These are phyloP conservation scores for Engraulis encrasicolus DNA, from an alignment of 2,113 vertebrate species.

Conservation along the genomic window DNA sequence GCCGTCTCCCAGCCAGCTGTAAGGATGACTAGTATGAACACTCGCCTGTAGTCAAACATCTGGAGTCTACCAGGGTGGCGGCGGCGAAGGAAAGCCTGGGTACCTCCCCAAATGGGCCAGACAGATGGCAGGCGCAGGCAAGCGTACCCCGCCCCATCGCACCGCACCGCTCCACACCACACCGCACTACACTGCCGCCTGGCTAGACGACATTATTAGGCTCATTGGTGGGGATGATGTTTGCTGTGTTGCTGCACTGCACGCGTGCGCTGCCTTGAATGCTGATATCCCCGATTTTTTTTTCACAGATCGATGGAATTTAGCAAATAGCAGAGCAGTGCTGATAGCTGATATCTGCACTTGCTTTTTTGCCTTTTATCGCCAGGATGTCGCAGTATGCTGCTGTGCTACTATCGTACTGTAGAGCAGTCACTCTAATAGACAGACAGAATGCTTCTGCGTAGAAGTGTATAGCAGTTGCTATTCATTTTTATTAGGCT, in stretches of 20 bases:
- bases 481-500: background rate
- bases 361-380: no score
- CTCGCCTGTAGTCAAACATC: slow-evolving; percentile 82
- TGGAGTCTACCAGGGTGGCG: slow-evolving; percentile 66
- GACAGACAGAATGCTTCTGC: background rate
- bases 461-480: background rate
- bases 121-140: slow-evolving; percentile 44
- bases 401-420: no score
- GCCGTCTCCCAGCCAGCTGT: slow-evolving; percentile 75
- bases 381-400: background rate
- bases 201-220: slow-evolving; percentile 6
- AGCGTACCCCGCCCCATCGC: slow-evolving; percentile 34
- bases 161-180: slow-evolving; percentile 29
- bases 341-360: background rate
- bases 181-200: background rate
- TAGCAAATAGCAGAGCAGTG: background rate
- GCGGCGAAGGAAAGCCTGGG: slow-evolving; percentile 69
- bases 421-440: background rate
- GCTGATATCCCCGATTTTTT: background rate
- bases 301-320: background rate
- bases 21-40: slow-evolving; percentile 64
- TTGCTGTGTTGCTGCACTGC: background rate
- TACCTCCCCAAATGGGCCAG: slow-evolving; percentile 42
- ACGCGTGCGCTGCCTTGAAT: background rate
- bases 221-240: slow-evolving; percentile 9